Evolutionary conservation across 2,888 invertebrate species (phyloP).

Genomic region (Melieria crassipennis): DNA sequence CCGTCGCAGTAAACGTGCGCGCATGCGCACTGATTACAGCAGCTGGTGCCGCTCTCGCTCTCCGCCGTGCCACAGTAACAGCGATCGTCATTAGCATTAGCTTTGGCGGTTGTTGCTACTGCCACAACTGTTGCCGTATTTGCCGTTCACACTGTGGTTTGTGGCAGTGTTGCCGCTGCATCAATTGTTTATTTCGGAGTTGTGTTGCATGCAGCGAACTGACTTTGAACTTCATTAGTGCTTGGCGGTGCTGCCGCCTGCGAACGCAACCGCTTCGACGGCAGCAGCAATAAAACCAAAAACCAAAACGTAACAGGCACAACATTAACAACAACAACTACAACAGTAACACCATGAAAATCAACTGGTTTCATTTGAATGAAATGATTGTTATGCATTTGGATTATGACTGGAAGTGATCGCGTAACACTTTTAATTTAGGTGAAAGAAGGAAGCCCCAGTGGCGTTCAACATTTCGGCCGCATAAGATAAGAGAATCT

Average conservation of each 20-base stretch:
- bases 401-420: conserved; percentile 27
- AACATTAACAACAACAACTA: conserved; percentile 5
- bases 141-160: not conserved
- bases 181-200: not conserved
- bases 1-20: not conserved
- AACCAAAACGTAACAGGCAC: not conserved
- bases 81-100: conserved; percentile 6
- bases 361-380: conserved; percentile 24
- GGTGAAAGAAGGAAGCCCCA: conserved; percentile 47
- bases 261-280: not conserved
- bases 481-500: too few relatives aligned
- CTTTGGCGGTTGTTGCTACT: not conserved
- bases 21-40: conserved; percentile 1
- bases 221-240: conserved; percentile 31
- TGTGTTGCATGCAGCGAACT: conserved; percentile 6
- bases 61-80: conserved; percentile 1
- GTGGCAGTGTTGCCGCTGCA: not conserved
- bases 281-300: too few relatives aligned
- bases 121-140: not conserved
- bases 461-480: not conserved
- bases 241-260: not conserved
- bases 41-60: not conserved
- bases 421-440: conserved; percentile 39
- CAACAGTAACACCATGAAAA: not conserved
- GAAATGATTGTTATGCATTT: conserved; percentile 26